Base-by-base conservation (phyloP, 2,797 vertebrate genomes). In the Anas flavirostris region DNA sequence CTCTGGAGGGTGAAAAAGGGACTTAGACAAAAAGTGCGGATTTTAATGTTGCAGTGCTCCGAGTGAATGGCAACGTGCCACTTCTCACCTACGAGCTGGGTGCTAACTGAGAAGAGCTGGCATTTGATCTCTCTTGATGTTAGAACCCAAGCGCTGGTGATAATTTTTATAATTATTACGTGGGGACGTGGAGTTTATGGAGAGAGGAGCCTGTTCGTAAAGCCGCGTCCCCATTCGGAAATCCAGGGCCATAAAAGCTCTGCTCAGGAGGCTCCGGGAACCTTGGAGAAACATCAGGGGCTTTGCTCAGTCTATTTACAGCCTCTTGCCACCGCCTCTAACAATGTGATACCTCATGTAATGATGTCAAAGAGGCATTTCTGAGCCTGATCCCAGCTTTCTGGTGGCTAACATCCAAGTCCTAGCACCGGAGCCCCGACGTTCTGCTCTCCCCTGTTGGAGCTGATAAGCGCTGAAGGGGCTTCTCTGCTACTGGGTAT, bases 1-100 rank as follows among this genome's bases (percentile, higher is more conserved):
- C 5, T 39, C 18, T 12, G 63, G 55, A 31, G 78, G 33, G 12
- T 50, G 58, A 5, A 8, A 10, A 9, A 6, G 46, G 66, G 62
- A 3, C 37, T 26, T 8, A 1, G 8, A 1, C 1, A 29, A 46
- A 5, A 4, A 21, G 5, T 1, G n/a, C 6, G 0, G 5, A 1
- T 37, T 5, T 23, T 7, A 3, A 5, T 7, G 43, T 8, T 5
- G 44, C 3, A 0, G 23, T 22, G 60, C 46, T 62, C 37, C 28
- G 3, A 33, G 3, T 9, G 50, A 53, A 90, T 3, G 16, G 14
- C 28, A 4, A 0, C 5, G 37, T 6, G 25, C 31, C 63, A 2
- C 70, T 37, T 26, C 60, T 81, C 43, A 50, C 79, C 87, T 43
- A 1, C 7, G 59, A 70, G 50, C 81, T 10, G 12, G 69, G 28